Conservation (phyloP, 2,888 invertebrate genomes). For the Eupithecia insigniata region DNA sequence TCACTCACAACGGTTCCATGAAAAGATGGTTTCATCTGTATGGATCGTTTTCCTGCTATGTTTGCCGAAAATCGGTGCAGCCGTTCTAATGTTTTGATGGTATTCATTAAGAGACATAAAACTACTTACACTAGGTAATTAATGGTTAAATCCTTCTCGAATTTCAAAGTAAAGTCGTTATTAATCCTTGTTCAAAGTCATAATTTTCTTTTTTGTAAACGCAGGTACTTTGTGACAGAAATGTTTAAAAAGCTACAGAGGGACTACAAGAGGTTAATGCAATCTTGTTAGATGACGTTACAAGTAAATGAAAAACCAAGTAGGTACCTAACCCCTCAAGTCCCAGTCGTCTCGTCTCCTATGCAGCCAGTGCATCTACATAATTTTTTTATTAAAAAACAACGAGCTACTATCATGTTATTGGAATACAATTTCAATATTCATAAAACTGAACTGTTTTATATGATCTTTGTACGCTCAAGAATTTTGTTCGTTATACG, state of each 20-base stretch:
- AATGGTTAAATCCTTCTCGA: too few relatives aligned
- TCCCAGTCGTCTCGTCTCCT: background rate
- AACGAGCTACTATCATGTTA: constrained; percentile 51
- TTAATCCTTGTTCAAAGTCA: background rate
- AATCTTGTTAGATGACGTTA: background rate
- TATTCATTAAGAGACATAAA: too few relatives aligned
- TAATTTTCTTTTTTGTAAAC: background rate
- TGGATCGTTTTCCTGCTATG: too few relatives aligned
- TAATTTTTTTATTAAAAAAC: constrained; percentile 61
- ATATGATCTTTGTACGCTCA: background rate
- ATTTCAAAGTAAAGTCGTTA: background rate
- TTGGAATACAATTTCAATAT: constrained; percentile 33
- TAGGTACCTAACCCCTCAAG: background rate
- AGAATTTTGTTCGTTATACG: background rate
- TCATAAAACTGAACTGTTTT: constrained; percentile 10
- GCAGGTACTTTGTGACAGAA: too few relatives aligned
- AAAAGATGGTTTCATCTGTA: too few relatives aligned
- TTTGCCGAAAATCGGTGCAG: too few relatives aligned
- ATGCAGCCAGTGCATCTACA: constrained; percentile 49
- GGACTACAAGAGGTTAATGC: too few relatives aligned
- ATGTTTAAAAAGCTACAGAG: too few relatives aligned
- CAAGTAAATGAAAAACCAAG: background rate
- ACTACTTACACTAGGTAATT: too few relatives aligned
- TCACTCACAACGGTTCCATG: too few relatives aligned
- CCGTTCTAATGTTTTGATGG: too few relatives aligned